Conservation (phyloP, 2,888 invertebrate species). For the Sclerodermus sp. region DNA sequence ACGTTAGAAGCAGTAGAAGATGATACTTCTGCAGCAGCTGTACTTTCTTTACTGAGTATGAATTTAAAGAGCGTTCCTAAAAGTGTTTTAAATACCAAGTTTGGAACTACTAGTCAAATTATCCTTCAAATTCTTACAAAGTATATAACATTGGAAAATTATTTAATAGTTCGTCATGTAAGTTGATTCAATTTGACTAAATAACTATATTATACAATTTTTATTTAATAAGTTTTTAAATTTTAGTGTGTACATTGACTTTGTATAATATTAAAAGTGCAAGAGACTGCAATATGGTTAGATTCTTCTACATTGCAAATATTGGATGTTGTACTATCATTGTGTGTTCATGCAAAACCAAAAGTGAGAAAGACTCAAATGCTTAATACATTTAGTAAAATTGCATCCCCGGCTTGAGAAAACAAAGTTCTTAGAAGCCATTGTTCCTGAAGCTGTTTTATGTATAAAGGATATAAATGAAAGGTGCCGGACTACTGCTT, state of each 20-base stretch:
- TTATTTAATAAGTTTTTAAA: slow-evolving; percentile 7
- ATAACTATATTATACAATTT: slow-evolving; percentile 7
- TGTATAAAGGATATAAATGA: slow-evolving; percentile 82
- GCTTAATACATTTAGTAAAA: slow-evolving; percentile 71
- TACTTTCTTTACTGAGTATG: slow-evolving; percentile 80
- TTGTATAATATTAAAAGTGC: slow-evolving; percentile 73
- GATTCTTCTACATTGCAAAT: slow-evolving; percentile 72
- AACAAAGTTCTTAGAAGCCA: slow-evolving; percentile 70
- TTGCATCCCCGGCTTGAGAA: slow-evolving; percentile 64
- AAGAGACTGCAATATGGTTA: slow-evolving; percentile 77
- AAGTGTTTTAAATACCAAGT: slow-evolving; percentile 74
- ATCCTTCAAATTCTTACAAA: slow-evolving; percentile 72
- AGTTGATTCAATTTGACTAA: slow-evolving; percentile 9
- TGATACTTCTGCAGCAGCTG: slow-evolving; percentile 77
- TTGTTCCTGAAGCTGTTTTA: slow-evolving; percentile 82
- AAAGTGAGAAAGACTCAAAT: slow-evolving; percentile 78
- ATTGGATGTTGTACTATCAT: slow-evolving; percentile 76
- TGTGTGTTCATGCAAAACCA: slow-evolving; percentile 80
- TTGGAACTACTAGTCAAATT: slow-evolving; percentile 70
- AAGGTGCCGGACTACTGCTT: slow-evolving; percentile 77
- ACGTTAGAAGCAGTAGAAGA: slow-evolving; percentile 71
- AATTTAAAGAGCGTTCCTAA: slow-evolving; percentile 83
- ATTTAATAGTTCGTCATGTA: slow-evolving; percentile 66
- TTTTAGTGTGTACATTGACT: slow-evolving; percentile 68
- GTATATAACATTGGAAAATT: slow-evolving; percentile 71